Conservation (phyloP, 2,797 vertebrate species). For the Neosilurus hyrtlii region DNA sequence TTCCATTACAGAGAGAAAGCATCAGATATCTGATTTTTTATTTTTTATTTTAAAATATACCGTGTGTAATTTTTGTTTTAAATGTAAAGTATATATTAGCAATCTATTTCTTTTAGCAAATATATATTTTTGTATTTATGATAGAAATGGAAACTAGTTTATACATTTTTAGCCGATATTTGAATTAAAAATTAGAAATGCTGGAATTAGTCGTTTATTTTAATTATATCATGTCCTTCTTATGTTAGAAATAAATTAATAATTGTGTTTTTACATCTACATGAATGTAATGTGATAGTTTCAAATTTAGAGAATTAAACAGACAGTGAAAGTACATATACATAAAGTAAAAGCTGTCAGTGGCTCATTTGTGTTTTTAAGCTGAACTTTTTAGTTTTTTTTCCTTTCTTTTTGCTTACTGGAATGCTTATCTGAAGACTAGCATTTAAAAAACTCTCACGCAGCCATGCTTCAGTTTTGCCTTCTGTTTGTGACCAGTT, state of each 20-base stretch:
- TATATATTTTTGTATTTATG: slow-evolving; percentile 3
- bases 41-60: neutral
- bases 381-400: slow-evolving; percentile 27
- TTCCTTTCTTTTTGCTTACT: neutral
- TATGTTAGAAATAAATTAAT: neutral
- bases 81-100: neutral
- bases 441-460: slow-evolving; percentile 41
- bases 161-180: neutral
- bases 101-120: neutral
- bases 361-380: neutral
- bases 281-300: neutral
- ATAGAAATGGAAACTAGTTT: neutral
- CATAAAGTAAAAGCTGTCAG: neutral
- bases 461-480: slow-evolving; percentile 67
- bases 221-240: slow-evolving; percentile 5
- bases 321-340: neutral
- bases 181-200: neutral
- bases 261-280: neutral
- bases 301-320: neutral
- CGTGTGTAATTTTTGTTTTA: neutral
- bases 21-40: slow-evolving; percentile 16
- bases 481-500: slow-evolving; percentile 47
- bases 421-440: slow-evolving; percentile 32
- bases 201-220: neutral
- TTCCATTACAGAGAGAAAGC: slow-evolving; percentile 24